Evolutionary conservation across 1,140 invertebrate genomes (phyloP).

Genomic region (Diuraphis noxia): DNA sequence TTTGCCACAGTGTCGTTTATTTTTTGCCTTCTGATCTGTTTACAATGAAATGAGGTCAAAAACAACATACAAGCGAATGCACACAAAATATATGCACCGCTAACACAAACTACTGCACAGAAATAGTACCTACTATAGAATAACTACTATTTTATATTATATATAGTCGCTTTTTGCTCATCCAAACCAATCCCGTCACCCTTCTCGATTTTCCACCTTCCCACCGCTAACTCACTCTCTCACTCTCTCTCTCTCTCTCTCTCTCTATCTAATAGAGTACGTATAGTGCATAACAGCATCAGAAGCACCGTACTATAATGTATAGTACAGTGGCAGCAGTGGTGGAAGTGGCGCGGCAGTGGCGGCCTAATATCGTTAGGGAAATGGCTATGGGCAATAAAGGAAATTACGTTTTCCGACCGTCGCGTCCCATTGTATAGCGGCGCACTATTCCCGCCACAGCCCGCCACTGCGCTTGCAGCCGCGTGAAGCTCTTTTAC

Average conservation of each 20-base stretch:
- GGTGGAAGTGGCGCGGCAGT: neutral
- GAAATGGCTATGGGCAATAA: conserved; percentile 48
- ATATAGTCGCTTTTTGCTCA: neutral
- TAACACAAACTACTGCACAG: neutral
- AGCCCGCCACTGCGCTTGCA: too few relatives aligned
- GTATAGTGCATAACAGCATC: neutral
- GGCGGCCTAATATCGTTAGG: conserved; percentile 38
- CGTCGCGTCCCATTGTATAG: neutral
- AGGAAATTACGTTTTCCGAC: conserved; percentile 51
- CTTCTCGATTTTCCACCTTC: neutral
- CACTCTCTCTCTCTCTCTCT: neutral
- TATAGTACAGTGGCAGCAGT: neutral
- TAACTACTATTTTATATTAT: neutral
- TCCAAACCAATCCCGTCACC: neutral
- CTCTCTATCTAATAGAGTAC: neutral
- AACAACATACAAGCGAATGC: neutral
- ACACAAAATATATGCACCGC: neutral
- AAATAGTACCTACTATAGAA: neutral
- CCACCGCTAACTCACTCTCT: neutral
- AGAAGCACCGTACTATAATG: neutral
- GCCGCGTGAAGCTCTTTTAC: neutral
- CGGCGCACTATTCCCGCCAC: neutral
- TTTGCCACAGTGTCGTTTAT: neutral
- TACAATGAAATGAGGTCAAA: conserved; percentile 26
- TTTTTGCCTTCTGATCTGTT: neutral